A percentile compares a stretch with the other conserved stretches of the same genome.
Conservation (phyloP, 2,797 vertebrate genomes). For the Sebastes trivittatus region DNA sequence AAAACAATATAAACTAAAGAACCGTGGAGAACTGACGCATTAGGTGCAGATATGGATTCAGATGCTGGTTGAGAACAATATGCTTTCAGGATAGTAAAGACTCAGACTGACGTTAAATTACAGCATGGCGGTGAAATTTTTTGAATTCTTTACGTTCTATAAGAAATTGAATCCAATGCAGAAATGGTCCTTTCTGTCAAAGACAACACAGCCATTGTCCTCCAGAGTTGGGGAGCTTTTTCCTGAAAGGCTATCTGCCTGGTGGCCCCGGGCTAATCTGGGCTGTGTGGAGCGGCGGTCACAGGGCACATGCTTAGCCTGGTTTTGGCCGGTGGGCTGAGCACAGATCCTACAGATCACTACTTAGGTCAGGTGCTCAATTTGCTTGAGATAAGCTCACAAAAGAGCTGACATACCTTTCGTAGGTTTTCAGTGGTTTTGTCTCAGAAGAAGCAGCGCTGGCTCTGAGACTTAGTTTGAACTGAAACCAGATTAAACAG, state of each 20-base stretch:
- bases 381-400: constrained; percentile 55
- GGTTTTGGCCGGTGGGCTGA: constrained; percentile 63
- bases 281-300: constrained; percentile 54
- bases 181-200: constrained; percentile 75
- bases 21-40: not conserved
- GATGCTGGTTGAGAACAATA: not conserved
- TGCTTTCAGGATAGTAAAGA: constrained; percentile 12
- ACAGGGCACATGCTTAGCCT: constrained; percentile 67
- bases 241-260: constrained; percentile 78
- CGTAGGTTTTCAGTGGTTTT: not conserved
- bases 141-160: constrained; percentile 61
- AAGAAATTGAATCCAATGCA: constrained; percentile 75
- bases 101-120: constrained; percentile 42
- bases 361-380: constrained; percentile 64
- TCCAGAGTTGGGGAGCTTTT: constrained; percentile 49
- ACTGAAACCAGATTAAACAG: constrained; percentile 7
- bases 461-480: not conserved
- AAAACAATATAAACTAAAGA: constrained; percentile 4
- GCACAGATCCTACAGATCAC: constrained; percentile 37
- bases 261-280: constrained; percentile 68
- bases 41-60: constrained; percentile 14
- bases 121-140: constrained; percentile 50
- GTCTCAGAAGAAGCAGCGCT: constrained; percentile 4
- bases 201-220: constrained; percentile 84
- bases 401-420: constrained; percentile 27